Evolutionary conservation across 2,113 vertebrate genomes (phyloP).

Genomic region (Cariama cristata): DNA sequence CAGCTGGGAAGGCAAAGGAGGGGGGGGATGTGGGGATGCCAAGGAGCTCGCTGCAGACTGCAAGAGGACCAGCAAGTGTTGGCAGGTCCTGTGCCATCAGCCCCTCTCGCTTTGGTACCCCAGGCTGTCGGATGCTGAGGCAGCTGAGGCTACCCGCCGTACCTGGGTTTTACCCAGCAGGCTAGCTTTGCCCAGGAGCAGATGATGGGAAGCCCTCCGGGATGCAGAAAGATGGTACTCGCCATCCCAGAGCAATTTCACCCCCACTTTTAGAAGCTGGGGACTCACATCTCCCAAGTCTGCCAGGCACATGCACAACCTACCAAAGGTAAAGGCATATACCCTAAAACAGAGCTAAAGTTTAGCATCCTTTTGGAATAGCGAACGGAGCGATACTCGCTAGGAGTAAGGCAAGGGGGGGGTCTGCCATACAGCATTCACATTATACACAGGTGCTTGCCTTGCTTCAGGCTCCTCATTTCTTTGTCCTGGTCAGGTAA

Average conservation of each 20-base stretch:
- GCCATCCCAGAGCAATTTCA: neutral
- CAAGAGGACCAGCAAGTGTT: accelerated
- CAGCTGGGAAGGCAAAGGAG: neutral
- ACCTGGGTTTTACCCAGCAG: neutral
- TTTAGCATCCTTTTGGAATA: neutral
- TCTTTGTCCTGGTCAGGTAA: neutral
- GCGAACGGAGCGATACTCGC: neutral
- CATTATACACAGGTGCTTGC: neutral
- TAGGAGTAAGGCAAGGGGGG: neutral
- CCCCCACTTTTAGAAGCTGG: neutral
- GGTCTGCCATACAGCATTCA: neutral
- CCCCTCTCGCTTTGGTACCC: neutral
- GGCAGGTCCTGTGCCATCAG: neutral
- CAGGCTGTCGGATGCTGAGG: neutral
- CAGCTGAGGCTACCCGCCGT: accelerated
- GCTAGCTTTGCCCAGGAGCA: neutral
- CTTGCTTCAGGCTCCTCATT: neutral
- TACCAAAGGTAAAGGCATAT: neutral
- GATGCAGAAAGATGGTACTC: neutral
- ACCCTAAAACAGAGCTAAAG: neutral
- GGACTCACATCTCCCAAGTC: neutral
- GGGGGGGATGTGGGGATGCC: too few species aligned
- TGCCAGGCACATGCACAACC: neutral
- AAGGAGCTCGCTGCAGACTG: neutral
- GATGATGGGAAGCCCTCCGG: accelerated